Base-by-base conservation (phyloP, 2,888 invertebrate genomes). In the Petrolisthes manimaculis region DNA sequence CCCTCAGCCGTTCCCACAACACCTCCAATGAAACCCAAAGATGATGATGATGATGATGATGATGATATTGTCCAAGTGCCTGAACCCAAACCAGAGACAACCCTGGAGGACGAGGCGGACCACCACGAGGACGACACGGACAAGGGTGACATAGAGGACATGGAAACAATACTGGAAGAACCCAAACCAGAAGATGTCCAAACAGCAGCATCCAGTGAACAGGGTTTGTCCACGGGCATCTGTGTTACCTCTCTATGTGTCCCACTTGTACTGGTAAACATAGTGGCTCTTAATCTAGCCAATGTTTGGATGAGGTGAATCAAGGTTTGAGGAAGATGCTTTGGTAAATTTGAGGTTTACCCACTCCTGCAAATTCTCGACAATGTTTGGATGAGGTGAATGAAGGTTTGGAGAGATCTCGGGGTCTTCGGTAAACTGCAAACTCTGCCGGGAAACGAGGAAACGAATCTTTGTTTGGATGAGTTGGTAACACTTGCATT, bases 231-330 rank as follows among this genome's bases (percentile, higher is more conserved):
- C 0, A 4, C 61, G 14, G 21, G 69, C 78, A 14, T 21, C 8
- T n/a, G 71, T 21, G 6, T 21, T n/a, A 8, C 71, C 54, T 12
- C 37, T n/a, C 14, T 75, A 18, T 83, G 67, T 83, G 67, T 69
- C n/a, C 54, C 54, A 67, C 71, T 55, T 8, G 12, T 69, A 18
- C 53, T 87, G 55, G 82, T 51, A 24, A 69, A 69, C 4, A 37
- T 87, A 18, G 67, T 83, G n/a, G 37, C 79, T 2, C n/a, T 82
- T 21, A 80, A 18, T 53, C 51, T 82, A 5, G 4, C 77, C 37
- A 56, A 54, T 21, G 69, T 79, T 51, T 83, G 83, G 83, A 87
- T 78, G 78, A 87, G 86, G 86, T 87, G 86, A 87, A 86, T n/a
- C n/a, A n/a, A 37, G 37, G 37, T 37, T 37, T 37, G 2, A 0